These are phyloP conservation scores for Austrofundulus limnaeus DNA, from an alignment of 2,113 vertebrate genomes.

Conservation along the genomic window DNA sequence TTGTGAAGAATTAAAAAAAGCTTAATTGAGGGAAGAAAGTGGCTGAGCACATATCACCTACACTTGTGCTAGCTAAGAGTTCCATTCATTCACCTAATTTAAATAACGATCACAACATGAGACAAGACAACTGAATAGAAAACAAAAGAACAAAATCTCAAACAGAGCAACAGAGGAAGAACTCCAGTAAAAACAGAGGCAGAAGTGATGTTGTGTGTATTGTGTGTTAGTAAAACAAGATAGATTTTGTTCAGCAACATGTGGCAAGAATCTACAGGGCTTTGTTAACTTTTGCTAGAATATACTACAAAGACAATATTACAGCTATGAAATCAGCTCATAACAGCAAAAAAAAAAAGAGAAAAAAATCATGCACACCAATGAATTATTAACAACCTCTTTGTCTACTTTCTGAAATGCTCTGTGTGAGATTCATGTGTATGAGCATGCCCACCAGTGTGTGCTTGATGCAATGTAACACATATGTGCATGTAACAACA, in stretches of 20 bases:
- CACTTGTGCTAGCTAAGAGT: background rate
- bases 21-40: background rate
- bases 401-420: constrained; percentile 52
- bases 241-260: constrained; percentile 10
- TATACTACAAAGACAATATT: constrained; percentile 16
- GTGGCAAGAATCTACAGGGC: constrained; percentile 8
- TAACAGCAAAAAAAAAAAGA: constrained; percentile 24
- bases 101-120: background rate
- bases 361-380: background rate
- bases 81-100: background rate
- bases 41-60: background rate
- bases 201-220: background rate
- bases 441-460: constrained; percentile 14
- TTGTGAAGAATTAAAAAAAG: background rate
- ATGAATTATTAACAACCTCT: constrained; percentile 62
- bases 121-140: background rate
- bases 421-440: constrained; percentile 19
- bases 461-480: constrained; percentile 30
- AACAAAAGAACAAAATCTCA: background rate
- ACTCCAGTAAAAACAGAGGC: background rate
- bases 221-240: background rate
- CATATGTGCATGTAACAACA: constrained; percentile 57
- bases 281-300: constrained; percentile 2
- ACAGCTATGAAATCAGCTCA: constrained; percentile 30
- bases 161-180: background rate